These are phyloP conservation scores for Xenopus laevis DNA, from an alignment of 2,113 vertebrate species.

Conservation along the genomic window DNA sequence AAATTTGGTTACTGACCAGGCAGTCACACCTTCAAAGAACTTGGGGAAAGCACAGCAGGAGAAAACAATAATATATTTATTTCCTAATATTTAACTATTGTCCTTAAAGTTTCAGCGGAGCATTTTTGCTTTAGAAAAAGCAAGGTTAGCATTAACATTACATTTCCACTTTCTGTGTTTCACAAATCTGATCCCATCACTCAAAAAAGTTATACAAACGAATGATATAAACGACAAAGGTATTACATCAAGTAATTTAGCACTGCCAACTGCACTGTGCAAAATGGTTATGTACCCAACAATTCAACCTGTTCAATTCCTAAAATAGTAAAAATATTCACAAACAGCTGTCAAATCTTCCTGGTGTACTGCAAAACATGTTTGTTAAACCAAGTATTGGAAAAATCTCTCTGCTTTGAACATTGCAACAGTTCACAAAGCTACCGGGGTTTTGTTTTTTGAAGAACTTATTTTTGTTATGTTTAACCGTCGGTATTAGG, in stretches of 20 bases:
- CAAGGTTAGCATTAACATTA: neutral
- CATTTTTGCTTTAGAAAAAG: neutral
- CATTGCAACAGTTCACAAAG: conserved; percentile 26
- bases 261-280: conserved; percentile 32
- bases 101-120: too few species aligned
- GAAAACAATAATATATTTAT: too few species aligned
- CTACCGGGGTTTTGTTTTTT: neutral
- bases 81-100: too few species aligned
- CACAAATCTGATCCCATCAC: neutral
- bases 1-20: too few species aligned
- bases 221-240: conserved; percentile 29
- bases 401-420: conserved; percentile 15
- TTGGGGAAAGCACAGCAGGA: too few species aligned
- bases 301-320: conserved; percentile 39
- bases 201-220: conserved; percentile 15
- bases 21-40: too few species aligned
- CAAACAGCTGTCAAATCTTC: conserved; percentile 41
- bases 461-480: too few species aligned
- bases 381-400: conserved; percentile 40
- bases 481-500: too few species aligned
- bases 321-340: conserved; percentile 46
- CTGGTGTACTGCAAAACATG: conserved; percentile 33
- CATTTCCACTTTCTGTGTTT: neutral
- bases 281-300: conserved; percentile 28
- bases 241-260: conserved; percentile 33